These are phyloP conservation scores for Neolamprologus tretocephalus DNA, from an alignment of 2,113 vertebrate species.

Conservation along the genomic window DNA sequence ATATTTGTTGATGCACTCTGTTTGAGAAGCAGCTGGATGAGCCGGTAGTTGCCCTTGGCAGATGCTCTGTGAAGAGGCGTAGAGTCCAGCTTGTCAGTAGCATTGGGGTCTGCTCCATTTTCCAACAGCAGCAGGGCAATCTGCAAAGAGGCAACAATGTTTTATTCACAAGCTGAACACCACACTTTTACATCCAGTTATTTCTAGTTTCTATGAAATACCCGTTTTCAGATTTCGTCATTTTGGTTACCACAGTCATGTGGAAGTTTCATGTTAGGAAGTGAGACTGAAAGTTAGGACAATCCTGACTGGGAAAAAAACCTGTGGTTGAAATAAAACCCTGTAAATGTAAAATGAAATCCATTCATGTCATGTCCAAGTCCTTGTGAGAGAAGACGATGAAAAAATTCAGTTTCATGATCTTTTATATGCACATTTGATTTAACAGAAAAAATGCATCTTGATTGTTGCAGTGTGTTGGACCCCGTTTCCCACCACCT, in stretches of 20 bases:
- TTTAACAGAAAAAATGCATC: neutral
- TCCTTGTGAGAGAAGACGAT: neutral
- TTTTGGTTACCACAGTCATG: neutral
- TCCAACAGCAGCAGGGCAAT: slow-evolving; percentile 87
- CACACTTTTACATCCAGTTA: neutral
- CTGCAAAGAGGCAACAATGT: slow-evolving; percentile 50
- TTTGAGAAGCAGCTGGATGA: slow-evolving; percentile 89
- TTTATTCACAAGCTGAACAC: neutral
- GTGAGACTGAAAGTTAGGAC: neutral
- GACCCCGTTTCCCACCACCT: neutral
- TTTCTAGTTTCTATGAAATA: neutral
- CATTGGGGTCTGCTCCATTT: slow-evolving; percentile 86
- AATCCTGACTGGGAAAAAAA: neutral
- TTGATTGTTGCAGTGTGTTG: neutral
- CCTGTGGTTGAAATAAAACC: neutral
- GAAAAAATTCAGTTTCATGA: neutral
- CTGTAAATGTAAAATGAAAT: neutral
- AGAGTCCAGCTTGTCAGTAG: slow-evolving; percentile 83
- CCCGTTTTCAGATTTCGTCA: neutral
- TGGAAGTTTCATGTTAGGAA: neutral
- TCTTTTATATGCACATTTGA: neutral
- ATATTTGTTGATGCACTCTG: slow-evolving; percentile 91
- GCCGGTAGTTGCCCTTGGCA: slow-evolving; percentile 88
- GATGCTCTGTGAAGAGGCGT: slow-evolving; percentile 91
- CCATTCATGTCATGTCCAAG: neutral